Evolutionary conservation across 2,888 invertebrate genomes (phyloP).

Genomic region (Melieria crassipennis): DNA sequence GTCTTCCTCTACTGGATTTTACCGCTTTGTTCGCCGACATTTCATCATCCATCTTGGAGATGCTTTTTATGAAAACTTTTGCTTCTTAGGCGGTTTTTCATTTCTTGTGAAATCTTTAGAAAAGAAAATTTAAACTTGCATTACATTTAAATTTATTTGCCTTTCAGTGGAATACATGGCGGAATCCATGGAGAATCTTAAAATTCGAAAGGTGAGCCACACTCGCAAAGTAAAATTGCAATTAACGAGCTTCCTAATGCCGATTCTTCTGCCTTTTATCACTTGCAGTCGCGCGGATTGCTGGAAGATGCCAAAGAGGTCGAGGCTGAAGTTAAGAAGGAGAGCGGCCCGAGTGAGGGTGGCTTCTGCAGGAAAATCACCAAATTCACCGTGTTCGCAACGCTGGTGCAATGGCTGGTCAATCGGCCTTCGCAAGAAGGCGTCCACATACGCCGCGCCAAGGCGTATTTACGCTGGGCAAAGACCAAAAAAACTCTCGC

Average conservation of each 20-base stretch:
- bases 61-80: too few relatives aligned
- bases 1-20: too few relatives aligned
- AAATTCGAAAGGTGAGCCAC: too few relatives aligned
- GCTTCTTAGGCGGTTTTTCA: too few relatives aligned
- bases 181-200: slow-evolving; percentile 46
- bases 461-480: slow-evolving; percentile 47
- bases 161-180: slow-evolving; percentile 52
- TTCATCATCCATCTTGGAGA: too few relatives aligned
- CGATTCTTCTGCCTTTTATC: neutral
- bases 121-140: too few relatives aligned
- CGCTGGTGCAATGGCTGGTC: slow-evolving; percentile 63
- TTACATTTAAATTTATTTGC: too few relatives aligned
- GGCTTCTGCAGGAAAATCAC: slow-evolving; percentile 56
- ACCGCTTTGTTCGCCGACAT: too few relatives aligned
- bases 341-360: slow-evolving; percentile 23
- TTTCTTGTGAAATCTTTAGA: too few relatives aligned
- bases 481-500: slow-evolving; percentile 46
- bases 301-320: neutral
- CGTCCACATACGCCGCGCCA: slow-evolving; percentile 52
- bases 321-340: neutral
- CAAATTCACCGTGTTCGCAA: slow-evolving; percentile 60
- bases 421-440: slow-evolving; percentile 52
- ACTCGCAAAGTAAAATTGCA: too few relatives aligned
- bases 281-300: neutral
- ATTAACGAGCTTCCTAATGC: too few relatives aligned